phyloP scores from a whole-genome alignment of 2,113 vertebrate species.

The Rousettus leschenaultii region DNA sequence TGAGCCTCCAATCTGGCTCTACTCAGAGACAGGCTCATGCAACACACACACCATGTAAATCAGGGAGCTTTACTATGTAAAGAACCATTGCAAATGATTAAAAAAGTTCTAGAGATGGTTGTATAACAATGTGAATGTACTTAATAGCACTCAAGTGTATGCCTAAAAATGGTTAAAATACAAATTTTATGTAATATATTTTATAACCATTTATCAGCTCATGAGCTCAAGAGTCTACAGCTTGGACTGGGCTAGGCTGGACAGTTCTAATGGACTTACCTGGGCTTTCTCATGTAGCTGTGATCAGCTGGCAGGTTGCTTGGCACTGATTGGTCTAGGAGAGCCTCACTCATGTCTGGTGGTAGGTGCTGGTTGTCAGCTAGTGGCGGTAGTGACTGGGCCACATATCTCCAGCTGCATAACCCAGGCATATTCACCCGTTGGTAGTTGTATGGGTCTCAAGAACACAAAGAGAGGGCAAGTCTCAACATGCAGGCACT shows the following conservation, averaged over 20 bases:
- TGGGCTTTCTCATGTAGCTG: not conserved
- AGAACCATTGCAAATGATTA: not conserved
- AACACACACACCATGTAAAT: not conserved
- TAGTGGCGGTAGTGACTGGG: not conserved
- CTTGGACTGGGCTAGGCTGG: not conserved
- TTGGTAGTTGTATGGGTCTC: not conserved
- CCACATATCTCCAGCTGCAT: not conserved
- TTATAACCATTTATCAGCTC: not conserved
- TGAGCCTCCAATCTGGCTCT: conserved; percentile 34
- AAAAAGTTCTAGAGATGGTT: not conserved
- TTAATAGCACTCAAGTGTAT: not conserved
- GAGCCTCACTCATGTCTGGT: not conserved
- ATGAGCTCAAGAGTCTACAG: not conserved
- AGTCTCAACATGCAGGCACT: not conserved
- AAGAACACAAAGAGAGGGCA: not conserved
- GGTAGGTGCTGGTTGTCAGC: not conserved
- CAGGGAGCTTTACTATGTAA: not conserved
- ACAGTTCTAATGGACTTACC: not conserved
- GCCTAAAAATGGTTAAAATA: not conserved
- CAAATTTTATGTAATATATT: not conserved
- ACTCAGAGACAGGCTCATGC: not conserved
- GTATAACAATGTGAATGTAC: not conserved
- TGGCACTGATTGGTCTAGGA: not conserved
- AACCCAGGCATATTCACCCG: not conserved
- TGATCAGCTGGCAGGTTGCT: not conserved